phyloP scores from a whole-genome alignment of 2,113 vertebrate species.

The Mirza zaza region DNA sequence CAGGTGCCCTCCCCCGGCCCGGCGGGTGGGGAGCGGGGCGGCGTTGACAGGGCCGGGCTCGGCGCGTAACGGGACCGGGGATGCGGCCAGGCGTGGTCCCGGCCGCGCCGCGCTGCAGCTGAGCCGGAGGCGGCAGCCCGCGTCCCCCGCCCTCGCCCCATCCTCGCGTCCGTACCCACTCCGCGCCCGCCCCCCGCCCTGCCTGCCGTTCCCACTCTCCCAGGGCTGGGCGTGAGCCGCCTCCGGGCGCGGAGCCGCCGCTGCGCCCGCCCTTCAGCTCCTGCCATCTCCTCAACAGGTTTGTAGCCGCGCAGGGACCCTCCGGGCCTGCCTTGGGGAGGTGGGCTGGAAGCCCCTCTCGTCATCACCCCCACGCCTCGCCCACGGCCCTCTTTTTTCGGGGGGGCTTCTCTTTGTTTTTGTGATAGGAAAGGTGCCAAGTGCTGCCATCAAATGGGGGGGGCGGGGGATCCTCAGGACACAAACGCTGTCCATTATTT shows the following conservation, averaged over 20 bases:
- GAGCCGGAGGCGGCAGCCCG: conserved; percentile 43
- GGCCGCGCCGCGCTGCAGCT: conserved; percentile 66
- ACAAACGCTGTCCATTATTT: not conserved
- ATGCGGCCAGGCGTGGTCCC: conserved; percentile 86
- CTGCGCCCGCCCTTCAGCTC: conserved; percentile 1
- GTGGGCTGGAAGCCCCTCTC: not conserved
- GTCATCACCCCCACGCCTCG: not conserved
- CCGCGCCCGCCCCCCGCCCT: not conserved
- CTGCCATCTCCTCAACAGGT: conserved; percentile 74
- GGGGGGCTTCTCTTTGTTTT: conserved; percentile 68
- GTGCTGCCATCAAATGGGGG: not conserved
- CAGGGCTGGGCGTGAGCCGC: conserved; percentile 57
- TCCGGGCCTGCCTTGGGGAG: not conserved
- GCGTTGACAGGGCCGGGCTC: conserved; percentile 25
- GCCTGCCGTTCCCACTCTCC: not conserved
- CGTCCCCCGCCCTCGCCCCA: not conserved
- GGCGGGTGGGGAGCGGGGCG: conserved; percentile 10
- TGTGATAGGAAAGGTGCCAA: conserved; percentile 63
- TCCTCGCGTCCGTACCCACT: not conserved
- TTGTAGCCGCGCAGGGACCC: conserved; percentile 31
- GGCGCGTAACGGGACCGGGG: conserved; percentile 77
- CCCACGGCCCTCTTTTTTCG: not conserved
- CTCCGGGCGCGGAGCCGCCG: not conserved
- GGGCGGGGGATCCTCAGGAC: not conserved
- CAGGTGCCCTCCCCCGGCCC: not conserved